Conservation (phyloP, 2,113 vertebrate species). For the Casuarius casuarius region DNA sequence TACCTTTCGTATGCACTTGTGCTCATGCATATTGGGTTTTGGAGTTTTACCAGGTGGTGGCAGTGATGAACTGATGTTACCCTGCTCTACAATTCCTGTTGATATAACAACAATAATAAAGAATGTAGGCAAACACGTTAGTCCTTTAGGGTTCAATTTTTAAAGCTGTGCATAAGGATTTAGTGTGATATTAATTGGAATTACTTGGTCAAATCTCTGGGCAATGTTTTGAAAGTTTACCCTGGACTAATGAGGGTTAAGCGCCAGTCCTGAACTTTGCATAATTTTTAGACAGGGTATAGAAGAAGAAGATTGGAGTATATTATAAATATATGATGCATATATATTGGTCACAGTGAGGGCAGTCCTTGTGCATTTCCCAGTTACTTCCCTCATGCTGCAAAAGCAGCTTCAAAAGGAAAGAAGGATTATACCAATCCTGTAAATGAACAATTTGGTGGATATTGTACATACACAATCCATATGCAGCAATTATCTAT, state of each 20-base stretch:
- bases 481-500: not conserved
- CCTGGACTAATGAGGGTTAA: not conserved
- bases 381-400: not conserved
- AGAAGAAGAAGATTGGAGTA: slow-evolving; percentile 16
- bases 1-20: not conserved
- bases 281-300: not conserved
- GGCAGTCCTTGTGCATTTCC: not conserved
- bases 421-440: not conserved
- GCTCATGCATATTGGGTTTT: rapidly evolving
- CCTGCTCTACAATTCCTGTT: not conserved
- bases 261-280: not conserved
- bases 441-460: not conserved
- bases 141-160: slow-evolving; percentile 47
- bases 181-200: slow-evolving; percentile 34
- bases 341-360: not conserved
- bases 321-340: not conserved
- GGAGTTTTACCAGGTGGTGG: slow-evolving; percentile 60
- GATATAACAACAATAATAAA: slow-evolving; percentile 32
- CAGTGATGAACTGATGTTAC: slow-evolving; percentile 60
- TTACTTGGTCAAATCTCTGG: slow-evolving; percentile 22
- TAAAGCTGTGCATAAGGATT: slow-evolving; percentile 32
- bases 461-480: not conserved
- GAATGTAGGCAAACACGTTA: slow-evolving; percentile 55
- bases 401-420: not conserved
- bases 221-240: not conserved